Percentiles rank a stretch among this genome's conserved stretches.
Conservation (phyloP, 2,888 invertebrate genomes). For the Rhyacophila evoluta region DNA sequence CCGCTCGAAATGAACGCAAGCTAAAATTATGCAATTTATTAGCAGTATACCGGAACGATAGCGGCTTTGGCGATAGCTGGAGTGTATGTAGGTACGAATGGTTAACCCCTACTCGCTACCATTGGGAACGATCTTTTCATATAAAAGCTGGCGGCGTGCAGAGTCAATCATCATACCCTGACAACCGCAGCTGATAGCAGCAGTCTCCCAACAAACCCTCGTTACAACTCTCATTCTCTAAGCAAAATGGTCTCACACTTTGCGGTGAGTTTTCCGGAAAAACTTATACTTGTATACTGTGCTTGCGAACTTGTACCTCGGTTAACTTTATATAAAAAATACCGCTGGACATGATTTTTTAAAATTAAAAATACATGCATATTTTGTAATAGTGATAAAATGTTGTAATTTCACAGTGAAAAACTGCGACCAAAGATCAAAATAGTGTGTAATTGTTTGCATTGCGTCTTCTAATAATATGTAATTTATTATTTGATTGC, state of each 20-base stretch:
- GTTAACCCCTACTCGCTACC: slow-evolving; percentile 42
- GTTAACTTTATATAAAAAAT: background rate
- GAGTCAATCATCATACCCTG: slow-evolving; percentile 41
- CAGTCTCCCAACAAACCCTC: slow-evolving; percentile 34
- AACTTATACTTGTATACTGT: background rate
- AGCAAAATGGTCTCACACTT: slow-evolving; percentile 67
- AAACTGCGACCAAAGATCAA: background rate
- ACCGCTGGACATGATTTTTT: background rate
- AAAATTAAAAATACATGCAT: background rate
- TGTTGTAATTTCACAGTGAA: background rate
- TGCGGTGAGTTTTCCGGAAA: slow-evolving; percentile 64
- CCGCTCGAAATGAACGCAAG: background rate
- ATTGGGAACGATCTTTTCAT: slow-evolving; percentile 43
- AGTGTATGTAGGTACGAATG: slow-evolving; percentile 36
- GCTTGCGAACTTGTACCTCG: background rate
- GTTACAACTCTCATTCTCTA: slow-evolving; percentile 38
- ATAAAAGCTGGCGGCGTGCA: slow-evolving; percentile 50
- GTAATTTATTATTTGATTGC: background rate
- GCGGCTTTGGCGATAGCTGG: slow-evolving; percentile 23
- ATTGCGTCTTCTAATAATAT: background rate
- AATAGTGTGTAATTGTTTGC: background rate
- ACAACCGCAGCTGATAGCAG: slow-evolving; percentile 39
- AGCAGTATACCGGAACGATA: slow-evolving; percentile 39
- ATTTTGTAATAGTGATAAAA: background rate
- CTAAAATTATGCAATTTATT: slow-evolving; percentile 50